Evolutionary conservation across 2,113 vertebrate genomes (phyloP).

Genomic region (Mesoclemmys tuberculata): DNA sequence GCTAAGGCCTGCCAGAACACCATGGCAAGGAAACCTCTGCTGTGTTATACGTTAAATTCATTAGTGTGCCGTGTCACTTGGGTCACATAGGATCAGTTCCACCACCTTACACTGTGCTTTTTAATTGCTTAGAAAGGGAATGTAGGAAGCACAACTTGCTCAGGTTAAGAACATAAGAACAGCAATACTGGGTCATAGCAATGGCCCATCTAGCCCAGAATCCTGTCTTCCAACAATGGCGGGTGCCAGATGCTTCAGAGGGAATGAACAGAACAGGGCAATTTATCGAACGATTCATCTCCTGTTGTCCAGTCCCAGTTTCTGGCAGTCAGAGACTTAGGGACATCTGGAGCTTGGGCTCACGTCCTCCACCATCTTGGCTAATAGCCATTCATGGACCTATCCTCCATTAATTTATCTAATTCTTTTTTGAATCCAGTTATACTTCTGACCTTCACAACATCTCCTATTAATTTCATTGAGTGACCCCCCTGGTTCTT

Average conservation of each 20-base stretch:
- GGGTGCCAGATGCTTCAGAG: neutral
- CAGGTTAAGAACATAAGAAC: neutral
- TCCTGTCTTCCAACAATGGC: neutral
- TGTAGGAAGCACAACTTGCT: neutral
- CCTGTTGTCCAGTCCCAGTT: neutral
- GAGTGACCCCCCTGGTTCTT: neutral
- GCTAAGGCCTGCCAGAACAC: neutral
- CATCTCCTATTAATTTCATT: neutral
- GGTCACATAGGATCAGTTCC: rapidly evolving
- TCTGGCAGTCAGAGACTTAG: neutral
- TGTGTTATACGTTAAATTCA: rapidly evolving
- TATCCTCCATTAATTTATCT: neutral
- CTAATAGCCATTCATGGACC: neutral
- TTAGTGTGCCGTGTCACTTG: rapidly evolving
- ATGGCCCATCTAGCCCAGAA: neutral
- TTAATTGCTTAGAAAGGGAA: neutral
- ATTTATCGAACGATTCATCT: neutral
- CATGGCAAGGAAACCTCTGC: rapidly evolving
- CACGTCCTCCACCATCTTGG: neutral
- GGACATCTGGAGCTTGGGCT: neutral
- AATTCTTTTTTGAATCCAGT: neutral
- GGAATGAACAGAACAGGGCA: neutral
- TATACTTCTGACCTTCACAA: neutral
- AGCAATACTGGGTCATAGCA: neutral
- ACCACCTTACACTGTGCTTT: neutral